Base-by-base conservation (phyloP, 2,888 invertebrate species). In the Plusia festucae region DNA sequence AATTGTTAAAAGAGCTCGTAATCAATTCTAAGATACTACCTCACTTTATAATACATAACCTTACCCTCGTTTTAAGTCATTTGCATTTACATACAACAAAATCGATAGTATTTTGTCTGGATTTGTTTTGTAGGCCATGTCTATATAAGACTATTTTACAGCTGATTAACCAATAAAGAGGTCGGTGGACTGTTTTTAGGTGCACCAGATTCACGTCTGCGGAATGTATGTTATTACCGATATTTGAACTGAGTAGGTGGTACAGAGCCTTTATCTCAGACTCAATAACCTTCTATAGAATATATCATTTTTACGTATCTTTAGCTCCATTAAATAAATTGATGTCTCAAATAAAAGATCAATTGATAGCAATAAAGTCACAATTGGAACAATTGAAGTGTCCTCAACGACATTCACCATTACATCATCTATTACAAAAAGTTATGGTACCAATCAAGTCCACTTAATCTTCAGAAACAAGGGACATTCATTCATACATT, bases 401-500 rank as follows among this genome's bases (percentile, higher is more conserved):
- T 69, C 79, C 64, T 73, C 66, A 27, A 65, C 53, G 79, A 63
- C 79, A 71, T 68, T 77, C 64, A 66, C 68, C 59, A 68, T 74
- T 71, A 69, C 65, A 70, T 65, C 62, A 68, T n/a, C 52, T 40
- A 30, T 53, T n/a, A 67, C 51, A 70, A 74, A 73, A 67, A 60
- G 32, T 27, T 65, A 63, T 59, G 22, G 58, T 53, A 40, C 40
- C 76, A 78, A 75, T 71, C 53, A 13, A 34, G 60, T 69, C 70
- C 60, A 68, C 55, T 78, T 78, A 66, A 73, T 66, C 65, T 68
- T 62, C 78, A 78, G 76, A 80, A 79, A 84, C 81, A 82, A 67
- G 68, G 57, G 46, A 60, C 65, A 60, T 68, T 80, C 68, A 83
- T 82, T 85, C 76, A 78, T 77, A 76, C 78, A 82, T 84, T 83